phyloP scores from a whole-genome alignment of 2,888 invertebrate species.

The Pyralis farinalis region DNA sequence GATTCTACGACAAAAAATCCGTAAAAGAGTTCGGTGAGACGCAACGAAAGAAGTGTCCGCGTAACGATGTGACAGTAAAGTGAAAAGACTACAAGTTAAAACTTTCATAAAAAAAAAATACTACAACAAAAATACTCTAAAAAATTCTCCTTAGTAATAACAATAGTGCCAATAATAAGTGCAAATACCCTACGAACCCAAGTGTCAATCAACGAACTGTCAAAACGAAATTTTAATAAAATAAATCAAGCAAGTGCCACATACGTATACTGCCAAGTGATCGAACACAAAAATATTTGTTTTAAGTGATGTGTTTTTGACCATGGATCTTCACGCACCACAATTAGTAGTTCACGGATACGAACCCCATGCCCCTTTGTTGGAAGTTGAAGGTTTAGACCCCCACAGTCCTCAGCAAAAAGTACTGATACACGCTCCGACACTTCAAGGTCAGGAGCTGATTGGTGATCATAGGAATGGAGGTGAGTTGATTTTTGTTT shows the following conservation, averaged over 20 bases:
- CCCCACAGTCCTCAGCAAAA: constrained; percentile 76
- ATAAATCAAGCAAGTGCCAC: constrained; percentile 28
- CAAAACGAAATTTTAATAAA: constrained; percentile 21
- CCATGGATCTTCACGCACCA: constrained; percentile 73
- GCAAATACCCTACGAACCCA: constrained; percentile 29
- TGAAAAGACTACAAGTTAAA: constrained; percentile 24
- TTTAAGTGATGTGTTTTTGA: constrained; percentile 9
- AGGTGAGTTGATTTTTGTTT: constrained; percentile 41
- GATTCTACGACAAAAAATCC: constrained; percentile 49
- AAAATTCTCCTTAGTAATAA: constrained; percentile 48
- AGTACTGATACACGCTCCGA: constrained; percentile 68
- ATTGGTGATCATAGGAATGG: constrained; percentile 70
- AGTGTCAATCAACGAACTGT: constrained; percentile 35
- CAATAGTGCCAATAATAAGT: constrained; percentile 45
- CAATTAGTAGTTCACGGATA: constrained; percentile 68
- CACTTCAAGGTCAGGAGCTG: constrained; percentile 65
- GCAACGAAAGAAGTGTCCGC: constrained; percentile 12
- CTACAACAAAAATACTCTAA: constrained; percentile 38
- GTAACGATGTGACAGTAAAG: constrained; percentile 49
- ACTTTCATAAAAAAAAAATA: constrained; percentile 18
- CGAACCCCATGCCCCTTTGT: constrained; percentile 67
- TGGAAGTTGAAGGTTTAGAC: constrained; percentile 71
- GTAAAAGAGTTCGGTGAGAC: constrained; percentile 56
- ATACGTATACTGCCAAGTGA: constrained; percentile 9
- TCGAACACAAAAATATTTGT: not conserved